Evolutionary conservation across 2,888 invertebrate genomes (phyloP), one percentile per base, ranked within the genome.

Genomic region (Pristionchus japonicus): DNA sequence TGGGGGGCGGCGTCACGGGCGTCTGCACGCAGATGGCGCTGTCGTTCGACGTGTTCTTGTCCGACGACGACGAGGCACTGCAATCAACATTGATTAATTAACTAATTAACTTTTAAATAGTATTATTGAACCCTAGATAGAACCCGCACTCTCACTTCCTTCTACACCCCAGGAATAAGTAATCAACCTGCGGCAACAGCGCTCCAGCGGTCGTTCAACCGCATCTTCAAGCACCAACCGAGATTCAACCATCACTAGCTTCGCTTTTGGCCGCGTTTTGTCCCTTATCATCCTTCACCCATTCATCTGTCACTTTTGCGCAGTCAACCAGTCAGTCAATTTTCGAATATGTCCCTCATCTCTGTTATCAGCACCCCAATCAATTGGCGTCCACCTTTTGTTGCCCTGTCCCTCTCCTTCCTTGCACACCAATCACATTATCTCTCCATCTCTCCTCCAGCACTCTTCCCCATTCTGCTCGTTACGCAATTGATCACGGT

Each of bases 11-110:
- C 7, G 85, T 57, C 47, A 47, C 57, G 34, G 84, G 86, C 1
- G 86, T 47, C 86, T 86, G 86, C 34, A 86, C 47, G 49, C 86
- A 70, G 70, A 86, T 86, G 70, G 86, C 86, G 13, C 64, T 85
- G 86, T 86, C 86, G 43, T 85, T 85, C 64, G 85, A 85, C 43
- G 85, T 85, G 64, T 85, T 85, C 85, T 85, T 85, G n/a, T 85
- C 85, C 67, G 86, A 86, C 1, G 86, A 86, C 6, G 86, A 86
- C 1, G 86, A 86, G 17, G 70, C 86, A 70, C 86, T 86, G 86
- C 20, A 86, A 70, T 15, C 1, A 6, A 52, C 43, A 40, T 27
- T 13, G 11, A 40, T 80, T 40, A 11, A 80, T 80, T 40, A 57
- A 49, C 40, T 47, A 80, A 52, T 83, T 31, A 27, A 34, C 13